These are phyloP conservation scores for Orchesellides sinensis DNA, from an alignment of 2,888 invertebrate species.

Conservation along the genomic window DNA sequence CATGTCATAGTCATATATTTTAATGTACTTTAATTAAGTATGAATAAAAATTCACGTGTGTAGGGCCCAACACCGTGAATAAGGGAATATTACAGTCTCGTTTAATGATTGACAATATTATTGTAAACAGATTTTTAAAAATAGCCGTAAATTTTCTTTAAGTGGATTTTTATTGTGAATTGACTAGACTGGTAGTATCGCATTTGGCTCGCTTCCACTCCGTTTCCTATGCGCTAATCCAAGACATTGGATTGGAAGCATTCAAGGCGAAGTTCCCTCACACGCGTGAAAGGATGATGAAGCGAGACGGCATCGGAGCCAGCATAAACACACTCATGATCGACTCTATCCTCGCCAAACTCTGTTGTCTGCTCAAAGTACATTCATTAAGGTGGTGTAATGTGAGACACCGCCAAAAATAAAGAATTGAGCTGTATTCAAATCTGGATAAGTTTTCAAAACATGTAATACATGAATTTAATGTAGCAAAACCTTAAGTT, in stretches of 20 bases:
- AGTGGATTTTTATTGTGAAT: slow-evolving; percentile 21
- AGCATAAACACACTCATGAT: slow-evolving; percentile 68
- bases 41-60: slow-evolving; percentile 17
- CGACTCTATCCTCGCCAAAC: slow-evolving; percentile 63
- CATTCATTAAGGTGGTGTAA: no score
- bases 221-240: slow-evolving; percentile 62
- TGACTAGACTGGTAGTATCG: slow-evolving; percentile 60
- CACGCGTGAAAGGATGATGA: slow-evolving; percentile 68
- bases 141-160: background rate
- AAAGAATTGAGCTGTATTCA: no score
- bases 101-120: background rate
- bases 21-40: slow-evolving; percentile 29
- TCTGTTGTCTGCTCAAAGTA: slow-evolving; percentile 63
- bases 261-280: slow-evolving; percentile 64
- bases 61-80: slow-evolving; percentile 5
- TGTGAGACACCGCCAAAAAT: no score
- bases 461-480: no score
- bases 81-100: background rate
- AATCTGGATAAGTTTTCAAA: no score
- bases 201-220: slow-evolving; percentile 66
- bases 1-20: slow-evolving; percentile 60
- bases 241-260: slow-evolving; percentile 61
- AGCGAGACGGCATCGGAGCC: slow-evolving; percentile 55
- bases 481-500: no score
- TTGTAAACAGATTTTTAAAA: slow-evolving; percentile 18